These are phyloP conservation scores for Meloidogyne hapla DNA, from an alignment of 1,140 invertebrate species.

Conservation along the genomic window DNA sequence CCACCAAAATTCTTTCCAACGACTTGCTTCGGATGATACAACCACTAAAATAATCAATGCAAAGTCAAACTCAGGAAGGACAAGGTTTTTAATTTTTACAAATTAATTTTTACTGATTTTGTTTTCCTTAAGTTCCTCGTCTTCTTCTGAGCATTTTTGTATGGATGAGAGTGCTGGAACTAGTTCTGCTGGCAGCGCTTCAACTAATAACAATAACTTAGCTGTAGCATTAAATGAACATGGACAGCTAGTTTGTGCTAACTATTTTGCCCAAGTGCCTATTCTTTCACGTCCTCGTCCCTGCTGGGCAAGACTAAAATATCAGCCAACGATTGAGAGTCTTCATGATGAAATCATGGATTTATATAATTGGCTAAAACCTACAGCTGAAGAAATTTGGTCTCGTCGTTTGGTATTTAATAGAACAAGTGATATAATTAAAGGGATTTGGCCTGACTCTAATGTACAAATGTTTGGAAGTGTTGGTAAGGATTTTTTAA, in stretches of 20 bases:
- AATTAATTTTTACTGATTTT: not conserved
- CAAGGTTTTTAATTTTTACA: not conserved
- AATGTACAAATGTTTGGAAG: constrained; percentile 23
- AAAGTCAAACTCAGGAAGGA: not conserved
- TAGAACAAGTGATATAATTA: constrained; percentile 14
- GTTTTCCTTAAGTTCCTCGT: not conserved
- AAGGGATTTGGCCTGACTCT: constrained; percentile 16
- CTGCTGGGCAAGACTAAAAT: not conserved
- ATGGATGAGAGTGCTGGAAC: not conserved
- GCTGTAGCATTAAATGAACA: not conserved
- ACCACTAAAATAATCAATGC: not conserved
- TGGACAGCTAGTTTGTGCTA: not conserved
- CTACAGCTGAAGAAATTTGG: constrained; percentile 41
- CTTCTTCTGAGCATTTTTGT: not conserved
- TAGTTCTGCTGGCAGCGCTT: not conserved
- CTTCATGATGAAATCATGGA: constrained; percentile 56
- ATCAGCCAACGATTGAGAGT: constrained; percentile 21
- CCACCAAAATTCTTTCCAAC: not conserved
- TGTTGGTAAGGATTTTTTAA: not conserved
- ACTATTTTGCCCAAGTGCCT: not conserved
- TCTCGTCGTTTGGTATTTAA: constrained; percentile 4
- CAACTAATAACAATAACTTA: not conserved
- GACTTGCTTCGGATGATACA: not conserved
- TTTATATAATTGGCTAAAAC: constrained; percentile 49
- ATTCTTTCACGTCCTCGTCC: not conserved